Conservation (phyloP, 1,140 invertebrate species). For the Macrocentrus cingulum region DNA sequence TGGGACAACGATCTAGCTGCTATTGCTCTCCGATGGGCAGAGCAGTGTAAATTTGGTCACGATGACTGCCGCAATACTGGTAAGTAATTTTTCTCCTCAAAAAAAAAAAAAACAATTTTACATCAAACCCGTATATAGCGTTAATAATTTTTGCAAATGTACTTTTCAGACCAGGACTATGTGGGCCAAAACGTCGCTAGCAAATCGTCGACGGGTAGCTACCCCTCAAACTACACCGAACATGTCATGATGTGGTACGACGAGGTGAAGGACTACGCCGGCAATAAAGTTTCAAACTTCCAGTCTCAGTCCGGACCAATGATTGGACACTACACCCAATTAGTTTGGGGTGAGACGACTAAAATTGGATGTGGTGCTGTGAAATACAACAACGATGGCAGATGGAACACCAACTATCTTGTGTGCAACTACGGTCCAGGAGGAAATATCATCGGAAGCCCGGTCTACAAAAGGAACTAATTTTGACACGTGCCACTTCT, state of each 20-base stretch:
- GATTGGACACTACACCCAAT: constrained; percentile 48
- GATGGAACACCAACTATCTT: constrained; percentile 25
- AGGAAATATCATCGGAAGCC: constrained; percentile 40
- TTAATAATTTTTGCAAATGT: too few relatives aligned
- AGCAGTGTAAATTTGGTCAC: constrained; percentile 17
- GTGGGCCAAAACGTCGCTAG: too few relatives aligned
- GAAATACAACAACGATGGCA: constrained; percentile 25
- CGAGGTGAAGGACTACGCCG: constrained; percentile 8
- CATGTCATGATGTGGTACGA: neutral
- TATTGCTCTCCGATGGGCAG: constrained; percentile 18
- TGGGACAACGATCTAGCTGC: constrained; percentile 18
- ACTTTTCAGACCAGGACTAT: neutral
- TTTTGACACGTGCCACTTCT: too few relatives aligned
- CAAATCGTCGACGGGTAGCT: too few relatives aligned
- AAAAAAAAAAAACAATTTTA: neutral
- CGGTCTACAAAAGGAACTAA: constrained; percentile 24
- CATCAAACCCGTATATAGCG: too few relatives aligned
- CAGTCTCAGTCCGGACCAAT: neutral
- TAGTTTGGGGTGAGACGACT: constrained; percentile 45
- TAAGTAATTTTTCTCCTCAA: constrained; percentile 14
- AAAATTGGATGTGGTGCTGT: constrained; percentile 45
- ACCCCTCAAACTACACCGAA: neutral
- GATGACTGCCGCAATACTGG: constrained; percentile 20
- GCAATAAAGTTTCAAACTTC: neutral
- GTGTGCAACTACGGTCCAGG: constrained; percentile 56